phyloP scores from a whole-genome alignment of 2,113 vertebrate species.

The Xiphophorus hellerii region DNA sequence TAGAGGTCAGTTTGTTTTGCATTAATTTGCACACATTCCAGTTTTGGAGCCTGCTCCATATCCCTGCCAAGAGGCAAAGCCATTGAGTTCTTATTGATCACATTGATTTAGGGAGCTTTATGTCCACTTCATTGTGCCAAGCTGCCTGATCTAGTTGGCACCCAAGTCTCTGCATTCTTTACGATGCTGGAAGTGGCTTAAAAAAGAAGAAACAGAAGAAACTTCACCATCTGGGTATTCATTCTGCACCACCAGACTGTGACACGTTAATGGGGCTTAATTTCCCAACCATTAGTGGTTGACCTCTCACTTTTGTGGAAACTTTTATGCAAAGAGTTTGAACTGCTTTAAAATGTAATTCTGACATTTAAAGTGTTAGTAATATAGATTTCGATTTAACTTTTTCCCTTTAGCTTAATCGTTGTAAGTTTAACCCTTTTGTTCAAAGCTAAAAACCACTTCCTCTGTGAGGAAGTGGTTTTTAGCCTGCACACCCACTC shows the following conservation, averaged over 20 bases:
- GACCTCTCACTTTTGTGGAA: constrained; percentile 4
- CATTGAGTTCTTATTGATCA: constrained; percentile 53
- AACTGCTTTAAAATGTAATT: not conserved
- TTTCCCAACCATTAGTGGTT: constrained; percentile 52
- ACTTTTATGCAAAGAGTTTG: not conserved
- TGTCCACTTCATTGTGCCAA: constrained; percentile 46
- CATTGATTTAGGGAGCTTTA: constrained; percentile 52
- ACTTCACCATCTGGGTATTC: constrained; percentile 40
- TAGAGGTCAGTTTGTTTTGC: not conserved
- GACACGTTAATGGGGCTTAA: constrained; percentile 60
- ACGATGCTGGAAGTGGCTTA: constrained; percentile 44
- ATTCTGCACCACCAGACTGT: constrained; percentile 43
- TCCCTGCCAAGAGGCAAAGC: constrained; percentile 41
- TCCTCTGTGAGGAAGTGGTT: no score
- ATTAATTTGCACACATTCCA: constrained; percentile 33
- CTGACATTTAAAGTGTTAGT: not conserved
- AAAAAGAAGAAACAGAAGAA: not conserved
- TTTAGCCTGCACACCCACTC: no score
- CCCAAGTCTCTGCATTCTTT: constrained; percentile 5
- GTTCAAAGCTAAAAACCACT: no score
- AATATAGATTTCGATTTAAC: no score
- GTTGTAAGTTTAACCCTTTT: no score
- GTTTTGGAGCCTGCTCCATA: constrained; percentile 26
- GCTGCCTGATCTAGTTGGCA: constrained; percentile 49
- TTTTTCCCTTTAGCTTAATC: no score